Evolutionary conservation across 2,888 invertebrate species (phyloP), one percentile per base, ranked within the genome.

Genomic region (Drosophila quinaria): DNA sequence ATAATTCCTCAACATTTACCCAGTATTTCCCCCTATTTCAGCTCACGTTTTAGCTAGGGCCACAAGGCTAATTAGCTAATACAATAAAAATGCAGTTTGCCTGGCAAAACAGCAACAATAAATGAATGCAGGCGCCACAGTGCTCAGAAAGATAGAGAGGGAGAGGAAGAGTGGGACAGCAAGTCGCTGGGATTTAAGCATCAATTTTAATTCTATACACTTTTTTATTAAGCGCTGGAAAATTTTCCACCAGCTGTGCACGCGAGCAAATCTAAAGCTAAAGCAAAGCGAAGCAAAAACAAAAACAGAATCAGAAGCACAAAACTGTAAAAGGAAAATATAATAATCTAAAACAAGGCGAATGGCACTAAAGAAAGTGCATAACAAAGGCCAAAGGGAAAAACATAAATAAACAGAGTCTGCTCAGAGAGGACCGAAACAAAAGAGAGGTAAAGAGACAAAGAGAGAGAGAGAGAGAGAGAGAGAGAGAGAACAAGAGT

Each of bases 221-320:
- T 83, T 82, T 54, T 64, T 39, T 68, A 74, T 75, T 70, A 77
- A 79, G 71, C 71, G 61, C 60, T 86, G 76, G 89, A 84, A 87
- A 87, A 89, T 87, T 89, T 86, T 87, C 89, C 89, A 89, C 76
- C 70, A 87, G 81, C 69, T 81, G 77, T 69, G 80, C 80, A 81
- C 78, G 80, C 80, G 69, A 82, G 70, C 56, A 42, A 67, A 62
- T 61, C 35, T 47, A 60, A 8, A 29, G 29, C 29, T 25, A 25
- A 25, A 25, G 25, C 25, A 3, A 59, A 46, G 44, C 49, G 54
- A 60, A 49, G 41, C 29, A 58, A 19, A 49, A 60, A 70, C 58
- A 75, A 60, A 42, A 75, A 70, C 51, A 51, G 47, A 42, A 75
- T 67, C 51, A 51, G 47, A 54, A 46, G 59, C 59, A 71, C 46